phyloP scores from a whole-genome alignment of 2,888 invertebrate species.

The Drosophila mettleri region DNA sequence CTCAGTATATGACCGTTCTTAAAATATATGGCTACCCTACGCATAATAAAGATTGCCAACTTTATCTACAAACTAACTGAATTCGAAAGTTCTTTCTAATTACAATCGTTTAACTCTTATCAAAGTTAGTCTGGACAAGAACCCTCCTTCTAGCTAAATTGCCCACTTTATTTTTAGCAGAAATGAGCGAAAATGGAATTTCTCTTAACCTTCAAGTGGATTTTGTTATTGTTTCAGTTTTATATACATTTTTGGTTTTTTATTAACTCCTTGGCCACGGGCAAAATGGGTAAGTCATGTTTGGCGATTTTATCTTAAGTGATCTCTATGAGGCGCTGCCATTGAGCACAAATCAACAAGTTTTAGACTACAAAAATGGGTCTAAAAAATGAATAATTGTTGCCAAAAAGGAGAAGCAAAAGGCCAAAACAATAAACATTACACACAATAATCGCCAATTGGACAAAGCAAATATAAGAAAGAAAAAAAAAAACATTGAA shows the following conservation, averaged over 20 bases:
- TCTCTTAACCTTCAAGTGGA: conserved; percentile 7
- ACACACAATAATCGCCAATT: conserved; percentile 62
- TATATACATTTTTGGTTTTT: neutral
- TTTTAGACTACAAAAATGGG: conserved; percentile 37
- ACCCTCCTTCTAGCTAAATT: conserved; percentile 39
- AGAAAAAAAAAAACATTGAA: conserved; percentile 34
- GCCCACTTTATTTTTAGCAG: neutral
- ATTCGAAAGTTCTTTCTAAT: conserved; percentile 23
- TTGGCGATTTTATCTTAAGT: conserved; percentile 36
- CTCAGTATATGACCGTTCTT: neutral
- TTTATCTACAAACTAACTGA: conserved; percentile 15
- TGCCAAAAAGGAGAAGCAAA: conserved; percentile 21
- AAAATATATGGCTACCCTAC: conserved; percentile 10
- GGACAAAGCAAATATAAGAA: conserved; percentile 31
- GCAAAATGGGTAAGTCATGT: conserved; percentile 34
- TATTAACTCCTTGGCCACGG: conserved; percentile 39
- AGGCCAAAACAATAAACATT: conserved; percentile 47
- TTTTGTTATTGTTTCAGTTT: neutral
- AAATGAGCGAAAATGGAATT: neutral
- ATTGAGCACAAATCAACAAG: conserved; percentile 35
- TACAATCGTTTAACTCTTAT: no score
- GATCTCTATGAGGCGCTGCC: conserved; percentile 27
- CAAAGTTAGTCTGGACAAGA: neutral
- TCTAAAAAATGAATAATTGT: conserved; percentile 45
- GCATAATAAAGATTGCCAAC: conserved; percentile 39